Percentiles rank a stretch among this genome's conserved stretches.
Conservation (phyloP, 1,140 invertebrate species). For the Drosophila pruinosa region DNA sequence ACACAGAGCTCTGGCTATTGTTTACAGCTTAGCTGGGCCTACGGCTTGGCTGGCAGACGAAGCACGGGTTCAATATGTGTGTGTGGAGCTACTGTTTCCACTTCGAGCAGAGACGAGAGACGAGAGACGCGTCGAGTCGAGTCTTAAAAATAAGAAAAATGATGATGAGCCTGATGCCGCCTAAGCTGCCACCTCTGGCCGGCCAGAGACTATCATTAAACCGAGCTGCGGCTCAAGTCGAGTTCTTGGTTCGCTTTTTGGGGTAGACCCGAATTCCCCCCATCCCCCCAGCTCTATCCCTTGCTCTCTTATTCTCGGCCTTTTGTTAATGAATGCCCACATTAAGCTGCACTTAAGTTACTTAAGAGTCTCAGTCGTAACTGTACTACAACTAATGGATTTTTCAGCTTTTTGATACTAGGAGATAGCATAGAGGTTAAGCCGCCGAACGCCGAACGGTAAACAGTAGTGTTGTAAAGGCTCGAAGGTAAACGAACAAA, state of each 20-base stretch:
- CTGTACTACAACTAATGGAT: constrained; percentile 52
- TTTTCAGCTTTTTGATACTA: constrained; percentile 18
- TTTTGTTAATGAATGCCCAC: constrained; percentile 48
- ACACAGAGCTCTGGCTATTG: constrained; percentile 26
- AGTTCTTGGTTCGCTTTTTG: not conserved
- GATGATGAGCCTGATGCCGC: constrained; percentile 45
- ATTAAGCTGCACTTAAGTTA: constrained; percentile 57
- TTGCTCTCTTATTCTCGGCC: not conserved
- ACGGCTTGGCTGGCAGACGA: not conserved
- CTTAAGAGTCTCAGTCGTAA: constrained; percentile 18
- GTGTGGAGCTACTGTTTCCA: constrained; percentile 32
- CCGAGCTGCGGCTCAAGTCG: not conserved
- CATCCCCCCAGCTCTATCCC: not conserved
- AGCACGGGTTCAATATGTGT: not conserved
- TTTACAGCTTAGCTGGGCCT: constrained; percentile 46
- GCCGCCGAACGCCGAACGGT: constrained; percentile 3
- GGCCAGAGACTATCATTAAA: constrained; percentile 46
- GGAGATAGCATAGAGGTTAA: not conserved
- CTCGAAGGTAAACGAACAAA: not conserved
- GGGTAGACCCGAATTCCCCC: not conserved
- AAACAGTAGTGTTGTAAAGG: constrained; percentile 21
- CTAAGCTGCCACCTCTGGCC: constrained; percentile 17
- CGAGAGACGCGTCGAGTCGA: too few relatives aligned
- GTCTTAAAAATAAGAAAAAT: constrained; percentile 41
- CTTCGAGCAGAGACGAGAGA: too few relatives aligned